Base-by-base conservation (phyloP, 2,888 invertebrate species). In the Caenorhabditis zanzibari region DNA sequence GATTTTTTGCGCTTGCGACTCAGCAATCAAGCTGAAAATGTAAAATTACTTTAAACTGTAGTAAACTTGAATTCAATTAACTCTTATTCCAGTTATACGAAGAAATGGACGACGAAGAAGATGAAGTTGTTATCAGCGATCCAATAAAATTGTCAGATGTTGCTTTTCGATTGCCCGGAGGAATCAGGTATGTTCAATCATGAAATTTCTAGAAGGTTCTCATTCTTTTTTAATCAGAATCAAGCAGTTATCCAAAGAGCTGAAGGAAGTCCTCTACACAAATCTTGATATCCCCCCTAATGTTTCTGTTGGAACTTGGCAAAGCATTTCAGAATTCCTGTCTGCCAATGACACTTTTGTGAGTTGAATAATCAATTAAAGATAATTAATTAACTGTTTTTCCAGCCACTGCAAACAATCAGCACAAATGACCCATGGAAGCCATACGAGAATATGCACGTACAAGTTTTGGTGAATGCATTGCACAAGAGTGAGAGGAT, bases 401-500 rank as follows among this genome's bases (percentile, higher is more conserved):
- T 4, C 10, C 16, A 47, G 47, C 19, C 16, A 7, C n/a, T 47
- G 47, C 47, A 47, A 47, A n/a, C n/a, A 2, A 19, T 19, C 4
- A 52, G 47, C 2, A n/a, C 22, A n/a, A 35, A 49, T 41, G 58
- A 58, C 12, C 44, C 38, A 2, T 52, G 52, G 54, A 74, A 66
- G 24, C 71, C 54, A 26, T 79, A 32, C 26, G 44, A 58, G 16
- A 28, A 63, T 16, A 24, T 75, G n/a, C 59, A 64, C 2, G 83
- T 66, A 12, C 74, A 75, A 44, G 32, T 54, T 10, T 19, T 83
- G 24, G 14, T 85, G 2, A 56, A 68, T 38, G 77, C 85, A 6
- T 19, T 85, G 14, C 56, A 41, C 38, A 24, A 66, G 5, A 58
- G 44, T 0, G 49, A 80, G n/a, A 58, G 86, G 14, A 61, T 86